Base-by-base conservation (phyloP, 2,113 vertebrate genomes). In the Poecile atricapillus region DNA sequence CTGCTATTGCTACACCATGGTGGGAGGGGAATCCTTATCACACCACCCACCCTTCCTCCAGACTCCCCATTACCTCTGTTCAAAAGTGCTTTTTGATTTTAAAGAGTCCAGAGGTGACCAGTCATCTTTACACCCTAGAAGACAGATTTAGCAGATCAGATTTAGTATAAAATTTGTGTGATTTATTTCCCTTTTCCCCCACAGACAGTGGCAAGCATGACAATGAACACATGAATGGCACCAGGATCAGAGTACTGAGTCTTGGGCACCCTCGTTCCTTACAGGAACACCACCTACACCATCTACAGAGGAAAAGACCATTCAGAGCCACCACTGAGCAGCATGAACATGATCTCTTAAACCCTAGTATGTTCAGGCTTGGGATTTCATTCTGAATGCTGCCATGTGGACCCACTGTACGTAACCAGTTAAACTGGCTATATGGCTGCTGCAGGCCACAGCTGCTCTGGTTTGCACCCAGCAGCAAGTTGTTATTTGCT, bases 401-500 rank as follows among this genome's bases (percentile, higher is more conserved):
- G 14, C 43, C 60, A 25, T 23, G 15, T 23, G 37, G 63, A 15
- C 63, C 25, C 22, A 10, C 77, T 33, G 14, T 5, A 30, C 0
- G 1, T 28, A 95, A 92, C 94, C 87, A 64, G 93, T 90, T 78
- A 55, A 88, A 95, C 88, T 77, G 85, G 92, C 52, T 96, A 9
- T 70, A 35, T 64, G 53, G 69, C 74, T 90, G 41, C 91, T 75
- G 59, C 75, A 76, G 70, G n/a, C 30, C 65, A 46, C 63, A 91
- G 91, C 70, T 73, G 89, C 69, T 78, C 64, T 39, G 52, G 30
- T 56, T 92, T 39, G 58, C 22, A 33, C 62, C 63, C n/a, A 62
- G 65, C 69, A 91, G 22, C 67, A 91, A 75, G 81, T 19, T 82
- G 46, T 37, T 82, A 63, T 90, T 93, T 75, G 64, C 43, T 79